Percentiles rank a stretch among this genome's conserved stretches.
These are phyloP conservation scores for Diaprepes abbreviatus DNA, from an alignment of 2,888 invertebrate genomes.

Conservation along the genomic window DNA sequence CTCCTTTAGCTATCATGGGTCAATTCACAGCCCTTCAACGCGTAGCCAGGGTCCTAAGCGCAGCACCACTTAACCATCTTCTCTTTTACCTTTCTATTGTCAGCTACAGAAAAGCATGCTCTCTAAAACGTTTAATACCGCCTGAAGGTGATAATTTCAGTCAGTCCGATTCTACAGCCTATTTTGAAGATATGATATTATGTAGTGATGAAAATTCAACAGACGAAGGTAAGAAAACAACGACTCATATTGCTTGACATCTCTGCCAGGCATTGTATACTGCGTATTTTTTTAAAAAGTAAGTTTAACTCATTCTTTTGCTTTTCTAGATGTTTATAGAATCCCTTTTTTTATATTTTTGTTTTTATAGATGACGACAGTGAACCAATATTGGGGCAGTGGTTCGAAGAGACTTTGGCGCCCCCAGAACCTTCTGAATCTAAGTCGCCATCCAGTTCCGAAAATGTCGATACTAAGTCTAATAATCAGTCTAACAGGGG, in stretches of 20 bases:
- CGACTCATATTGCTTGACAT: no score
- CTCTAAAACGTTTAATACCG: conserved; percentile 85
- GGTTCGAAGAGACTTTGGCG: conserved; percentile 94
- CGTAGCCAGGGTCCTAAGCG: conserved; percentile 78
- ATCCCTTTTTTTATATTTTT: conserved; percentile 5
- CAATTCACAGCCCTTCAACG: conserved; percentile 79
- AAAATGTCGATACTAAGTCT: conserved; percentile 69
- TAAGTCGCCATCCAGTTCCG: conserved; percentile 70
- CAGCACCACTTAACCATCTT: conserved; percentile 84
- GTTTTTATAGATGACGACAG: conserved; percentile 77
- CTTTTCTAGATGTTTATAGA: no score
- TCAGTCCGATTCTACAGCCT: conserved; percentile 94
- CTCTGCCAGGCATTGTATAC: no score
- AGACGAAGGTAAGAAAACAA: conserved; percentile 84
- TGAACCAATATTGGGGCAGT: conserved; percentile 90
- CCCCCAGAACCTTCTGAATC: conserved; percentile 80
- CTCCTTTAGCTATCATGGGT: conserved; percentile 75
- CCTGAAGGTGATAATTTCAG: conserved; percentile 88
- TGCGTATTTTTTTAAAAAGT: no score
- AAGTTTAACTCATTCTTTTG: no score
- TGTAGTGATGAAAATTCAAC: conserved; percentile 92
- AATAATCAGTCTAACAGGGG: conserved; percentile 60
- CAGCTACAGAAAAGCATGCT: conserved; percentile 91
- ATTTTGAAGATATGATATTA: conserved; percentile 93
- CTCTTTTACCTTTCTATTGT: conserved; percentile 90